These are phyloP conservation scores for Bombyx mori DNA, from an alignment of 1,140 invertebrate species.

Conservation along the genomic window DNA sequence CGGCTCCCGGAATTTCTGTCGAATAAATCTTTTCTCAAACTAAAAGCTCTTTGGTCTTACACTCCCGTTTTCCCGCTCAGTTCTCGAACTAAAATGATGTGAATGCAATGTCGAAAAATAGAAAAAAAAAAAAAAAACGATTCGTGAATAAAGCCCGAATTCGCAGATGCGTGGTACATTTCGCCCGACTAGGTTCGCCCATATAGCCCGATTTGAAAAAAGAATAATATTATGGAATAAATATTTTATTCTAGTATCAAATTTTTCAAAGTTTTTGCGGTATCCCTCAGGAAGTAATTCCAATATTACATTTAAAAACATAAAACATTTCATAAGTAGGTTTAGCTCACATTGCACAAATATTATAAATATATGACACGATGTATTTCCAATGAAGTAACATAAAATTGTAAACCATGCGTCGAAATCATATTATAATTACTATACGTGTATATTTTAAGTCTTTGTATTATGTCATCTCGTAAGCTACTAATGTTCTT, in stretches of 20 bases:
- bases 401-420: conserved; percentile 55
- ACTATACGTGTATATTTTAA: conserved; percentile 17
- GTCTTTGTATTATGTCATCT: conserved; percentile 35
- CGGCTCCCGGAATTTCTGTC: conserved; percentile 55
- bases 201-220: conserved; percentile 56
- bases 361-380: conserved; percentile 37
- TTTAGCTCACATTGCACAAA: conserved; percentile 45
- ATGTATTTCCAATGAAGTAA: too few species aligned
- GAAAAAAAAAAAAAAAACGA: conserved; percentile 23
- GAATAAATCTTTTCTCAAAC: conserved; percentile 60
- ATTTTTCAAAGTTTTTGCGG: conserved; percentile 37
- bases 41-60: conserved; percentile 58
- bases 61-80: conserved; percentile 36
- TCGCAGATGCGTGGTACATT: conserved; percentile 54
- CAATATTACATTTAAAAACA: conserved; percentile 35
- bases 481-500: conserved; percentile 61
- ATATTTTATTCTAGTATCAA: conserved; percentile 23
- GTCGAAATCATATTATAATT: conserved; percentile 52
- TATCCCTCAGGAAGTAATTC: conserved; percentile 67
- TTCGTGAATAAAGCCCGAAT: conserved; percentile 39
- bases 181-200: conserved; percentile 66
- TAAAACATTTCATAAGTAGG: conserved; percentile 26
- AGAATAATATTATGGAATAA: conserved; percentile 18
- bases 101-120: conserved; percentile 65
- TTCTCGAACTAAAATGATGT: conserved; percentile 23